Evolutionary conservation across 1,140 invertebrate genomes (phyloP), one percentile per base, ranked within the genome.

Genomic region (Acromyrmex charruanus): DNA sequence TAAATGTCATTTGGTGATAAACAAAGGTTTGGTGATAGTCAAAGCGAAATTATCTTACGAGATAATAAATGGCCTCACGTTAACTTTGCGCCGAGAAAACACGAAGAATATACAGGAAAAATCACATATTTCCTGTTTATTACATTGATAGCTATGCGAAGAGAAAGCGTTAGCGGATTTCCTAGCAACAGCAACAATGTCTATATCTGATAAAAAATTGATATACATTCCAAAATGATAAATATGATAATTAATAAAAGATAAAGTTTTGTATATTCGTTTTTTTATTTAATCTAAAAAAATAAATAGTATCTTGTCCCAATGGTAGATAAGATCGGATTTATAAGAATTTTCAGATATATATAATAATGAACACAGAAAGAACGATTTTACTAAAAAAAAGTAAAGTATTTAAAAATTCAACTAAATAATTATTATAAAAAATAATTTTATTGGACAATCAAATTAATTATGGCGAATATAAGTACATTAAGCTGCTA

Each of bases 1-100:
- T 53, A 49, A 80, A 44, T 12, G 58, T 44, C 16, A 77, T 77
- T 44, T 18, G 10, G 25, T 65, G 75, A 63, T 77, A 63, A 63
- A 63, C 4, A n/a, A n/a, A n/a, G n/a, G n/a, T n/a, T n/a, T n/a
- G n/a, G n/a, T n/a, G n/a, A n/a, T n/a, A 44, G 16, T 63, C 39
- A 44, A 18, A 68, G 28, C 7, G 9, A 69, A 80, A 58, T 18
- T 80, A 80, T 69, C 31, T 69, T 12, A 69, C 14, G 21, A 69
- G 66, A 49, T n/a, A 55, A 35, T 69, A 80, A 69, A 69, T 18
- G 35, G 0, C 16, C 35, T 21, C 7, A 16, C 18, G 21, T 80
- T 55, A 68, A 80, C n/a, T 53, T 53, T 0, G 5, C 39, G 9
- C 9, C 21, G 0, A 63, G 14, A 39, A 39, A 9, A 12, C 12